phyloP scores from a whole-genome alignment of 2,888 invertebrate genomes.

The Ichneumoninae sp. region DNA sequence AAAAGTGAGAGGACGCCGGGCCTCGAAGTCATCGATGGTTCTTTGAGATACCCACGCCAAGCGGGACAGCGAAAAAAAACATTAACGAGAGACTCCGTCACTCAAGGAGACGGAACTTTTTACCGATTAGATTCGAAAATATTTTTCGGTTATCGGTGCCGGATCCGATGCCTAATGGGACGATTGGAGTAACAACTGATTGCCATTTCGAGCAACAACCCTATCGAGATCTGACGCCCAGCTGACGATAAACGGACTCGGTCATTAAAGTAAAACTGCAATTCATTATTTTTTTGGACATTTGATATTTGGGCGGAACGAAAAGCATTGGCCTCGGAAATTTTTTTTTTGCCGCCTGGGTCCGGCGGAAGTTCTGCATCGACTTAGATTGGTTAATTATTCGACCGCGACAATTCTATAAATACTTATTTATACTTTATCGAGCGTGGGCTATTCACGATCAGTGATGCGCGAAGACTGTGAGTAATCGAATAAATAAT shows the following conservation, averaged over 20 bases:
- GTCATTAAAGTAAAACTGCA: too few species aligned
- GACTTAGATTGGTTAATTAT: not conserved
- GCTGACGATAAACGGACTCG: too few species aligned
- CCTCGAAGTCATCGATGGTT: constrained; percentile 40
- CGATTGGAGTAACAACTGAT: not conserved
- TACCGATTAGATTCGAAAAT: constrained; percentile 5
- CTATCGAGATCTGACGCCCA: not conserved
- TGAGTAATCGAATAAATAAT: constrained; percentile 38
- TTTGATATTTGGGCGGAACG: too few species aligned
- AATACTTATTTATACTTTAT: not conserved
- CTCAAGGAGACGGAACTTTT: not conserved
- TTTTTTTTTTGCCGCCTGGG: too few species aligned
- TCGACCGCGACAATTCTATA: constrained; percentile 8
- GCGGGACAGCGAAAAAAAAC: constrained; percentile 16
- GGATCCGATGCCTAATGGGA: not conserved
- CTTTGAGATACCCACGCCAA: constrained; percentile 37
- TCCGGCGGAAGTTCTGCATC: too few species aligned
- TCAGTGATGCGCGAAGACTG: constrained; percentile 1
- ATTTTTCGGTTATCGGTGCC: not conserved
- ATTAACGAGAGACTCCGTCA: not conserved
- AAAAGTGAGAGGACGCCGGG: constrained; percentile 65
- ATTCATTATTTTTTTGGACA: too few species aligned
- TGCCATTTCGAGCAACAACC: not conserved
- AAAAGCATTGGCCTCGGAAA: too few species aligned
- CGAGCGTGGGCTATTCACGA: constrained; percentile 2